Conservation (phyloP, 2,113 vertebrate species). For the Chaetodon trifascialis region DNA sequence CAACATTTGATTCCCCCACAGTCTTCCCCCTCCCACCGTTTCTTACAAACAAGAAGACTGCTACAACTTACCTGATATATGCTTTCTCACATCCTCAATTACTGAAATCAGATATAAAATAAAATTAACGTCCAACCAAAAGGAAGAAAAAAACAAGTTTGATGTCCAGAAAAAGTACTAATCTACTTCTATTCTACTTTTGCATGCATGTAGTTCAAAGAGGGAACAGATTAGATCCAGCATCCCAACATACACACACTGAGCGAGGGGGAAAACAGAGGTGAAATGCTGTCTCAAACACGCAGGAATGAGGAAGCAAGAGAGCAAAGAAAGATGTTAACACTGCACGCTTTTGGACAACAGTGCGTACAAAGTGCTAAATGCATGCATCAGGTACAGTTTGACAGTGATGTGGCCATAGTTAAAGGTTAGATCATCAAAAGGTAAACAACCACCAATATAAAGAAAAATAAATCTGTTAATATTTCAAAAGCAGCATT, state of each 20-base stretch:
- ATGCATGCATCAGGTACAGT: constrained; percentile 60
- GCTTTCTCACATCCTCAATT: constrained; percentile 80
- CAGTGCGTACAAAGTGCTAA: constrained; percentile 25
- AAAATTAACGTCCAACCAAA: constrained; percentile 79
- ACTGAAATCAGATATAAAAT: constrained; percentile 87
- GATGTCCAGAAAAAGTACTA: constrained; percentile 37
- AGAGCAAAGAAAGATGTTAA: constrained; percentile 32
- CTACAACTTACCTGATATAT: constrained; percentile 84
- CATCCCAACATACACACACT: constrained; percentile 79
- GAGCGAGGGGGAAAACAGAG: constrained; percentile 19
- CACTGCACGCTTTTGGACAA: constrained; percentile 8
- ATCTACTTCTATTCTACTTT: constrained; percentile 71
- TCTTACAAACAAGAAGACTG: constrained; percentile 71
- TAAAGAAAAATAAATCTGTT: not conserved
- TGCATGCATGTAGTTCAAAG: constrained; percentile 73
- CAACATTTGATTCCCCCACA: constrained; percentile 35
- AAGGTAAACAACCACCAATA: not conserved
- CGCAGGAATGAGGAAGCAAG: constrained; percentile 58
- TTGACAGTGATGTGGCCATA: constrained; percentile 23
- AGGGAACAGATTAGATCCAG: constrained; percentile 77
- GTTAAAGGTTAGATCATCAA: not conserved
- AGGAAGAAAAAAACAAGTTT: constrained; percentile 32
- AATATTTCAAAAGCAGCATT: not conserved
- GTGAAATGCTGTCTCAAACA: constrained; percentile 57
- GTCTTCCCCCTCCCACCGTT: constrained; percentile 39